Percentiles rank a stretch among this genome's conserved stretches.
These are phyloP conservation scores for Muschampia plurimacula DNA, from an alignment of 2,888 invertebrate species.

Conservation along the genomic window DNA sequence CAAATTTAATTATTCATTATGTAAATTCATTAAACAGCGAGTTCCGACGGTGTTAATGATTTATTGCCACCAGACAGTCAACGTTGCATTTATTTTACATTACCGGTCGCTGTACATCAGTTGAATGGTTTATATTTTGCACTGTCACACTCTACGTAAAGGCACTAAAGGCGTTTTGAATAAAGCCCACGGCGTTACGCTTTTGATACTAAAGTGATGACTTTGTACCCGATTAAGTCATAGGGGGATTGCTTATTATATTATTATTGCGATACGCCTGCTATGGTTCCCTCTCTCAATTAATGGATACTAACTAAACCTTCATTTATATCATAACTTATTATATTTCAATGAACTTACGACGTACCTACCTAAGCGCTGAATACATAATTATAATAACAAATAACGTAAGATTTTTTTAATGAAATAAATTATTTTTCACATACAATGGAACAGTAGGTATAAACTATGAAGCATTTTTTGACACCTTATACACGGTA, in stretches of 20 bases:
- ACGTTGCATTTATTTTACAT: constrained; percentile 35
- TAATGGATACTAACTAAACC: neutral
- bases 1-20: constrained; percentile 8
- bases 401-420: too few species aligned
- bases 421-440: too few species aligned
- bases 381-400: neutral
- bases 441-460: too few species aligned
- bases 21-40: constrained; percentile 13
- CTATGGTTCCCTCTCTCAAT: neutral
- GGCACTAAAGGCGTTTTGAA: neutral
- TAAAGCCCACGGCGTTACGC: constrained; percentile 19
- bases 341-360: neutral
- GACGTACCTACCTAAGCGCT: neutral
- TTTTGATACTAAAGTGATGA: constrained; percentile 34
- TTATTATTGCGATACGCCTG: neutral
- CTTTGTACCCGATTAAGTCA: constrained; percentile 14
- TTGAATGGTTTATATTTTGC: constrained; percentile 28
- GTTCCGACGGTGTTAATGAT: constrained; percentile 25
- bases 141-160: neutral
- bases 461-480: too few species aligned
- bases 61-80: constrained; percentile 29
- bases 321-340: neutral
- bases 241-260: neutral
- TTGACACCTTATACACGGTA: too few species aligned
- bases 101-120: constrained; percentile 12